phyloP scores from a whole-genome alignment of 2,797 vertebrate species.

The Melanotaenia nigrans region DNA sequence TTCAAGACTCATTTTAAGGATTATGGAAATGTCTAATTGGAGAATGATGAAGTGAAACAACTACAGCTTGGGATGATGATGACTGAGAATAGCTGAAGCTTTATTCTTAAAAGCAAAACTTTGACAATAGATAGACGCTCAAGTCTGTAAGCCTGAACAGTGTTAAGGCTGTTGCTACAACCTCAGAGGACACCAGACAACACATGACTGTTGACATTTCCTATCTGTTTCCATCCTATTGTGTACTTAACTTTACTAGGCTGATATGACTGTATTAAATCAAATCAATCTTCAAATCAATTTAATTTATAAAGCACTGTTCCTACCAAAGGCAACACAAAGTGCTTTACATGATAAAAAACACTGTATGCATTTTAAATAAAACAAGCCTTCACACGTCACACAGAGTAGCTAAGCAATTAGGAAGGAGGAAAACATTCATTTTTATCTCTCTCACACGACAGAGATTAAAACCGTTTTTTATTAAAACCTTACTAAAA shows the following conservation, averaged over 20 bases:
- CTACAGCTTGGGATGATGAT: neutral
- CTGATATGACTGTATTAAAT: neutral
- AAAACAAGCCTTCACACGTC: no score
- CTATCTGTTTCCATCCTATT: neutral
- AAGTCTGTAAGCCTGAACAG: neutral
- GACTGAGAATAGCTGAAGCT: no score
- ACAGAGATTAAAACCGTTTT: no score
- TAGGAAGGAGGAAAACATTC: no score
- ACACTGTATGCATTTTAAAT: no score
- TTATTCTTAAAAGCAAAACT: neutral
- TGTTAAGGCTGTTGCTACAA: neutral
- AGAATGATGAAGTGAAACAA: neutral
- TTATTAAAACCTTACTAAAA: neutral
- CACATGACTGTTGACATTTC: neutral
- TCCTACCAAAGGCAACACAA: no score
- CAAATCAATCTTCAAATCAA: no score
- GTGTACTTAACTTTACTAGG: neutral
- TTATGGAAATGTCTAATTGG: neutral
- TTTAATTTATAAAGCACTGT: no score
- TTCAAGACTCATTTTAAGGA: neutral
- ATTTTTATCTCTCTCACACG: no score
- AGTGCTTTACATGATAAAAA: no score
- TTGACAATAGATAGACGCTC: neutral
- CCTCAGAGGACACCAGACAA: neutral
- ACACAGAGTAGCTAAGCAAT: no score